A percentile compares a stretch with the other conserved stretches of the same genome.
Conservation (phyloP, 2,113 vertebrate genomes). For the Semnornis frantzii region DNA sequence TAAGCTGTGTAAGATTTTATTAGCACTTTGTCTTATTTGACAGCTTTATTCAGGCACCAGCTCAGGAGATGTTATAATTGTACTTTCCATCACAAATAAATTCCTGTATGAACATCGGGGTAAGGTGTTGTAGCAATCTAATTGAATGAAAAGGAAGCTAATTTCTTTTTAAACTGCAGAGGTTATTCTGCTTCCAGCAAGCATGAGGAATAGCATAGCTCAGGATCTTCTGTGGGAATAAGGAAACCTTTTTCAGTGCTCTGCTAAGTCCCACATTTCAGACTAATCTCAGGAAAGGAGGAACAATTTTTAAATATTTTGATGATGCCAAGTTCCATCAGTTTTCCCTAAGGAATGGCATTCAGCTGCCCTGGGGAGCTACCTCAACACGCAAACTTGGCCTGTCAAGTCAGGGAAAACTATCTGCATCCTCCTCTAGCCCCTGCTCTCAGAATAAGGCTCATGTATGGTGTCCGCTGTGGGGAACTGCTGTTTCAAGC, state of each 20-base stretch:
- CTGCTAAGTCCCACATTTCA: not conserved
- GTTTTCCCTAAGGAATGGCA: not conserved
- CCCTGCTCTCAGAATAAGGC: not conserved
- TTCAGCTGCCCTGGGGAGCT: not conserved
- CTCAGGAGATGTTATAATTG: constrained; percentile 23
- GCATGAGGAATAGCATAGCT: not conserved
- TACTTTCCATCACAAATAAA: not conserved
- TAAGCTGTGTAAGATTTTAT: constrained; percentile 18
- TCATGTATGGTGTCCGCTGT: not conserved
- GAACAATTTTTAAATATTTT: not conserved
- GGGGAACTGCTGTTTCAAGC: not conserved
- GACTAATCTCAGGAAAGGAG: not conserved
- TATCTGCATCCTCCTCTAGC: not conserved
- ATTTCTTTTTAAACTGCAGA: not conserved
- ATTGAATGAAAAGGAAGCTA: not conserved
- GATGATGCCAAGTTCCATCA: not conserved
- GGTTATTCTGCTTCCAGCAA: not conserved
- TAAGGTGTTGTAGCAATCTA: not conserved
- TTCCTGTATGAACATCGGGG: not conserved
- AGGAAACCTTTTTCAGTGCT: not conserved
- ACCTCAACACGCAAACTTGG: not conserved
- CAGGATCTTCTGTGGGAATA: not conserved
- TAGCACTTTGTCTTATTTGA: constrained; percentile 46
- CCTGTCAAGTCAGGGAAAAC: not conserved
- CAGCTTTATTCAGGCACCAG: constrained; percentile 28